phyloP scores from a whole-genome alignment of 2,888 invertebrate genomes.

The Zygaena filipendulae region DNA sequence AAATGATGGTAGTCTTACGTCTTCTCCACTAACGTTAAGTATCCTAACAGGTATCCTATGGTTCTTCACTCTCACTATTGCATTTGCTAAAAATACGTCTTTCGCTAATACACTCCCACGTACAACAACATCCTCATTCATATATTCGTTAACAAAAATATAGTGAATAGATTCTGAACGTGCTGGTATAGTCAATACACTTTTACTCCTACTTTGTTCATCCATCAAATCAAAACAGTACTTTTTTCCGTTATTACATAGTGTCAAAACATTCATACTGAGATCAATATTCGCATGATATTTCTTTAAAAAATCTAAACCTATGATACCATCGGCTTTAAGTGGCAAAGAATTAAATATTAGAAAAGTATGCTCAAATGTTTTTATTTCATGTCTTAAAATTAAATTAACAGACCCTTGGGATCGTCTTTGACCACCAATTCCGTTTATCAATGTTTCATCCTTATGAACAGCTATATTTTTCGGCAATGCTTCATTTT shows the following conservation, averaged over 20 bases:
- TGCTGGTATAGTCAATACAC: slow-evolving; percentile 2
- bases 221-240: background rate
- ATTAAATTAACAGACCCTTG: slow-evolving; percentile 1
- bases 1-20: background rate
- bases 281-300: slow-evolving; percentile 4
- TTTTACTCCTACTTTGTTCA: slow-evolving; percentile 1
- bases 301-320: slow-evolving; percentile 3
- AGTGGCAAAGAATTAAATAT: slow-evolving; percentile 3
- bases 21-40: slow-evolving; percentile 1
- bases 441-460: slow-evolving; percentile 3
- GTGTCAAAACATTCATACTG: slow-evolving; percentile 1
- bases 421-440: slow-evolving; percentile 5
- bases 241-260: too few species aligned
- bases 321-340: slow-evolving; percentile 4
- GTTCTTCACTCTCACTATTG: slow-evolving; percentile 1
- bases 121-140: slow-evolving; percentile 1
- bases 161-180: slow-evolving; percentile 3
- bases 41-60: slow-evolving; percentile 3
- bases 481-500: slow-evolving; percentile 1
- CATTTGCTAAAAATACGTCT: slow-evolving; percentile 2
- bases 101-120: slow-evolving; percentile 1
- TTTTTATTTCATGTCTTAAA: background rate
- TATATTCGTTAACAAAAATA: background rate
- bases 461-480: background rate
- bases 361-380: slow-evolving; percentile 2